Evolutionary conservation across 2,797 vertebrate species (phyloP).

Genomic region (Platalea minor): DNA sequence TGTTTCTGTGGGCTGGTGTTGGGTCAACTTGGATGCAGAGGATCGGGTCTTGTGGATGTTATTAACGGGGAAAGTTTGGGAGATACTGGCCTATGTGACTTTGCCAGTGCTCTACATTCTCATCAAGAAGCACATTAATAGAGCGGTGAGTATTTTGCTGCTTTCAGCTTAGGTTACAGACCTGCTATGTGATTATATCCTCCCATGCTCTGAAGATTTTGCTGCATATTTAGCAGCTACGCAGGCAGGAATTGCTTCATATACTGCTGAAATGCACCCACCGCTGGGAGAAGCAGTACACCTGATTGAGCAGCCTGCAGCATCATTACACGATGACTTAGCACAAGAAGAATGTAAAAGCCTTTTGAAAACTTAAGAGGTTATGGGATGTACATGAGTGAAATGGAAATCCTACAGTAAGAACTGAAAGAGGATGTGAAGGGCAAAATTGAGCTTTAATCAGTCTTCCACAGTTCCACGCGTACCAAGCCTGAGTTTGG

Average conservation of each 20-base stretch:
- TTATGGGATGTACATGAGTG: neutral
- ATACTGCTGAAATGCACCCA: rapidly evolving
- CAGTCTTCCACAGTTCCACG: neutral
- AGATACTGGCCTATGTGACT: constrained; percentile 89
- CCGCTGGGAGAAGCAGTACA: neutral
- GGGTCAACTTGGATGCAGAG: constrained; percentile 83
- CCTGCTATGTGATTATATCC: rapidly evolving
- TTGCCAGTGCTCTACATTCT: constrained; percentile 90
- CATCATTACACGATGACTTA: neutral
- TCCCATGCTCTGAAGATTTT: rapidly evolving
- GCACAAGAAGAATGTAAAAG: neutral
- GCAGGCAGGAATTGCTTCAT: neutral
- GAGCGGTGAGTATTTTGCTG: constrained; percentile 81
- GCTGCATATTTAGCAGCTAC: neutral
- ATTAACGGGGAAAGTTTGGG: constrained; percentile 92
- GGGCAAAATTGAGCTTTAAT: neutral
- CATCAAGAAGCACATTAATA: constrained; percentile 90
- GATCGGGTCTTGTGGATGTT: constrained; percentile 93
- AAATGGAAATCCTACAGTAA: neutral
- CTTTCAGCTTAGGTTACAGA: neutral
- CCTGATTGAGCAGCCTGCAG: neutral
- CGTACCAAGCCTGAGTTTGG: neutral
- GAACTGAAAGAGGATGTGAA: neutral
- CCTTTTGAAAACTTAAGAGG: neutral
- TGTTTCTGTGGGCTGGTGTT: constrained; percentile 97